Base-by-base conservation (phyloP, 2,888 invertebrate species). In the Lycophotia porphyrea region DNA sequence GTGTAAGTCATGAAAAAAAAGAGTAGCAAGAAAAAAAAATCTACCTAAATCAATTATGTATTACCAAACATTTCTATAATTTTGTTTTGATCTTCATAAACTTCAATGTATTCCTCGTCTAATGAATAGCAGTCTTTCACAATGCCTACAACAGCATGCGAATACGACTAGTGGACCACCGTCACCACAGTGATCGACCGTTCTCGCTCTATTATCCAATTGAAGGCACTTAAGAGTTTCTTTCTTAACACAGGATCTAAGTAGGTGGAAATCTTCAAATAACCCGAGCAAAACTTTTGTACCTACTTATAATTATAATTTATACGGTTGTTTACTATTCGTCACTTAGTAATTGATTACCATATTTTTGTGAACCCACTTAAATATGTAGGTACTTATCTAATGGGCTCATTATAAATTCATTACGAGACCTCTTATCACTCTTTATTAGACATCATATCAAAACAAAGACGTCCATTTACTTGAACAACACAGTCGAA, bases 381-480 rank as follows among this genome's bases (percentile, higher is more conserved):
- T 24, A 71, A 52, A 44, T 67, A 47, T 69, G 58, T 69, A 72
- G 5, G 49, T 47, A 61, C 44, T 84, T 88, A 86, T 82, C 79
- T 84, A 86, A 84, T 80, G 55, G 47, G 71, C 55, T 82, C 83
- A 68, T 88, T 90, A 84, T 74, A 73, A 71, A 83, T 81, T 88
- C 52, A 86, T 85, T 84, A 85, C 42, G 67, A 72, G 74, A 71
- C 82, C 74, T 80, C 76, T 89, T 90, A 90, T 88, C 89, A 73
- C n/a, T 69, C 44, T 64, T 76, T 67, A 71, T 44, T 78, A 63
- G 55, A 67, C 70, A 87, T 85, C 81, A 84, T 87, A 88, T 89
- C 85, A 90, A 92, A 92, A 93, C 92, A 93, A 94, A 93, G 91
- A 91, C 91, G 90, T 88, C 85, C 84, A 89, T 92, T 92, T 90